Base-by-base conservation (phyloP, 2,888 invertebrate species). In the Cheilosia vernalis region DNA sequence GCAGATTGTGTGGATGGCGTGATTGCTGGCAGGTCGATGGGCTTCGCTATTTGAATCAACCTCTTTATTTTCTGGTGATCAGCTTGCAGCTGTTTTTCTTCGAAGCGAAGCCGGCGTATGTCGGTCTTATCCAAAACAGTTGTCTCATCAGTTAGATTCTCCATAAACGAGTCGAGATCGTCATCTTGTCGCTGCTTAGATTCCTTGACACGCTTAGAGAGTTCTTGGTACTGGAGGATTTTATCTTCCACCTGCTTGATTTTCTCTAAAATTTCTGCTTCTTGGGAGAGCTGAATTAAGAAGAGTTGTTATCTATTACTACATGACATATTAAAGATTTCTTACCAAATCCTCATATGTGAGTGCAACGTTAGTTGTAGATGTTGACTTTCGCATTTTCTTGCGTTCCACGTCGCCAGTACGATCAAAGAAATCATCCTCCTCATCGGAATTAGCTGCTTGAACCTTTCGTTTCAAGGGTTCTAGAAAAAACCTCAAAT, bases 341-440 rank as follows among this genome's bases (percentile, higher is more conserved):
- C 88, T 92, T 89, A 95, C 95, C 93, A 96, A 91, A 87, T 94
- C 94, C 33, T 95, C 94, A 87, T 96, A 95, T 0, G 95, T 96
- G 49, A 93, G 89, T 0, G 93, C 92, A 10, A 89, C 90, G 10
- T 89, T 91, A 1, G 88, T 60, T 3, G 82, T 84, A 0, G 88
- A 82, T n/a, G 87, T 88, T 0, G 89, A 87, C 72, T 98, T 93
- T 78, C 94, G 94, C 88, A 95, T 94, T 7, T 99, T 94, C 90
- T 98, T 98, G 88, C 94, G 94, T 91, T 98, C 98, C 24, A 99
- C 95, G 73, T 95, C 95, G 1, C 99, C 99, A 0, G 99, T 99
- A 85, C 99, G 93, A 91, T 99, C 99, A 69, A 98, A 94, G 93
- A 97, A 99, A 24, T 96, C 96, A 91, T 99, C 99, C 82, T 99